A percentile compares a stretch with the other conserved stretches of the same genome.
These are phyloP conservation scores for Popillia japonica DNA, from an alignment of 1,140 invertebrate genomes.

Conservation along the genomic window DNA sequence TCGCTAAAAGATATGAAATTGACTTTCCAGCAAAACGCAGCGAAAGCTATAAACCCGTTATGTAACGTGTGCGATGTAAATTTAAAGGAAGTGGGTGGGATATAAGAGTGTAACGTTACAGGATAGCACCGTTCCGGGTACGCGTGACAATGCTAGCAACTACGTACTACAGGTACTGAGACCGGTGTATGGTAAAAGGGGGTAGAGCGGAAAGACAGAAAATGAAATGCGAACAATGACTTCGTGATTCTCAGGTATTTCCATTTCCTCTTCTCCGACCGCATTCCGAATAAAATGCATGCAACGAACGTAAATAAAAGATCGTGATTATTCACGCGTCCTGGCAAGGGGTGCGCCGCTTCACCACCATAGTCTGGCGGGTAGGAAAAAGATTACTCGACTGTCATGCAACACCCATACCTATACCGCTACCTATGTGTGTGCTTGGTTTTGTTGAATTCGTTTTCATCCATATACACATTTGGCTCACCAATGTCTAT, in stretches of 20 bases:
- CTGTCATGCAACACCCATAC: not conserved
- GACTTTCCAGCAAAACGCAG: not conserved
- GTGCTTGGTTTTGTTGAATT: not conserved
- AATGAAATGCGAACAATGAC: slow-evolving; percentile 25
- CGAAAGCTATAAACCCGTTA: not conserved
- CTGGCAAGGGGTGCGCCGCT: not conserved
- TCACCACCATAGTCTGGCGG: not conserved
- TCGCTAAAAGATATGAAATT: not conserved
- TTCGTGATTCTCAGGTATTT: slow-evolving; percentile 19
- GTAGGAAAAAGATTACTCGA: slow-evolving; percentile 25
- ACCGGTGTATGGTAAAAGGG: not conserved
- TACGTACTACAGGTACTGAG: not conserved
- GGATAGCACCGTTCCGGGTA: not conserved
- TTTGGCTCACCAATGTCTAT: not conserved
- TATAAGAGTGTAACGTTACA: not conserved
- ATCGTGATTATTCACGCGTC: slow-evolving; percentile 28
- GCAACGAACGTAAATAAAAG: slow-evolving; percentile 29
- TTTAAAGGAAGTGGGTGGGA: not conserved
- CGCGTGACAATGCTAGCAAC: not conserved
- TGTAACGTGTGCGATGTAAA: not conserved
- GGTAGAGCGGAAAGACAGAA: slow-evolving; percentile 7
- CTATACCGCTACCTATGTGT: not conserved
- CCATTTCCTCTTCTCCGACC: slow-evolving; percentile 17
- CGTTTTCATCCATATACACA: slow-evolving; percentile 12
- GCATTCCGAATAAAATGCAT: slow-evolving; percentile 18